These are phyloP conservation scores for Gambusia holbrooki DNA, from an alignment of 2,113 vertebrate genomes.

Conservation along the genomic window DNA sequence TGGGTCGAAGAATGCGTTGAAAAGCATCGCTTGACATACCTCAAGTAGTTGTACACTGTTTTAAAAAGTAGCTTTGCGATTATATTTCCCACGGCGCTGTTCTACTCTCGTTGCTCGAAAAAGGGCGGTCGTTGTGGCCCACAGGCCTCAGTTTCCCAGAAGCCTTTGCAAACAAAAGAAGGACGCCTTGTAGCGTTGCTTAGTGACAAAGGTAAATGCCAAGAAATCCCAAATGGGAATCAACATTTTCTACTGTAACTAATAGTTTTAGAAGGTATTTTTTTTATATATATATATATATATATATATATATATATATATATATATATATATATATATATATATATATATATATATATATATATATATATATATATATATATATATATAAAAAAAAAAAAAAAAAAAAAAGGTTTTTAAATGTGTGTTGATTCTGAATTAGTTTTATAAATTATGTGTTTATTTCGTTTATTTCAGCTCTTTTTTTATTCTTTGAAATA, in stretches of 20 bases:
- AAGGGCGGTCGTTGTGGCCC: constrained; percentile 80
- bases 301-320: no score
- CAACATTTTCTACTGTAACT: background rate
- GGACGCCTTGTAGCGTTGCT: constrained; percentile 73
- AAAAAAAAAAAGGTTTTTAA: background rate
- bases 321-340: no score
- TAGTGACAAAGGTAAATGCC: constrained; percentile 47
- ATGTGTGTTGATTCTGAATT: background rate
- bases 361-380: no score
- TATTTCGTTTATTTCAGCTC: background rate
- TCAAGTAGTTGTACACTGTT: constrained; percentile 29
- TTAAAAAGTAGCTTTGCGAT: constrained; percentile 57
- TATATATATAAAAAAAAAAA: no score
- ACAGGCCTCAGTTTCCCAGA: constrained; percentile 79
- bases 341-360: no score
- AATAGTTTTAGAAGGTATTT: background rate
- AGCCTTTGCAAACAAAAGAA: constrained; percentile 57
- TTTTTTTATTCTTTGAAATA: background rate
- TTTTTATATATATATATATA: background rate
- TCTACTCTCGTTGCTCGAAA: constrained; percentile 70
- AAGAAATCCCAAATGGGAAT: background rate
- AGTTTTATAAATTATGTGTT: background rate
- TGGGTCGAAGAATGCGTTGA: background rate
- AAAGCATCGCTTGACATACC: constrained; percentile 64
- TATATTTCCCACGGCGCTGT: constrained; percentile 60